Base-by-base conservation (phyloP, 92 coral and sea anemone species). In the Isaurus tuberculatus region DNA sequence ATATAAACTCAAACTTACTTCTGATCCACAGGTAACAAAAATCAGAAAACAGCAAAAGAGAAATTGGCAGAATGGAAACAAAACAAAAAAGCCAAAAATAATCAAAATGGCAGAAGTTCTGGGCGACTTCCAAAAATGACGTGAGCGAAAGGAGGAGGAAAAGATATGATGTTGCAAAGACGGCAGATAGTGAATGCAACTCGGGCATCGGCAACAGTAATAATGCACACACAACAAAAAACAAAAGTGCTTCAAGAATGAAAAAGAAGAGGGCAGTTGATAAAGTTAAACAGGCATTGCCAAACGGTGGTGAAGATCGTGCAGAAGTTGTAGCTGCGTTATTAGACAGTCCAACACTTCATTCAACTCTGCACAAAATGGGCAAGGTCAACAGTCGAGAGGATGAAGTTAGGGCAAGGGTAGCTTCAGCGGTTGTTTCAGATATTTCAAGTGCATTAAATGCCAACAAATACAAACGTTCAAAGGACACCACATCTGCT, bases 261-360 rank as follows among this genome's bases (percentile, higher is more conserved):
- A 55, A 29, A 53, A 46, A 72, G 22, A 28, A 31, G 15, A 57
- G 51, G 31, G 48, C 68, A 55, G 31, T 75, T 55, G 31, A 75
- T 7, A 75, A 31, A 11, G 67, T 32, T 7, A 51, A 17, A 27
- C 16, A 75, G 5, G 67, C 19, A 13, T 51, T 75, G 44, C 67
- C 81, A 7, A 51, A 73, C 1, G 48, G 32, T 34, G 23, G 22
- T 23, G 29, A 55, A 23, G 67, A 75, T 10, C 81, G 44, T 11
- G 31, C 81, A 31, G 68, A 55, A 23, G 46, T 75, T 31, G 42
- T 75, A 2, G 81, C 81, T 9, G 17, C 30, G 2, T 75, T 51
- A n/a, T 16, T 74, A 7, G 80, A 74, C n/a, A 74, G 31, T 34
- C 67, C 48, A 51, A 53, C 16, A 17, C 66, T 53, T 9, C 30